Percentiles rank a stretch among this genome's conserved stretches.
These are phyloP conservation scores for Pseudorhombus dupliciocellatus DNA, from an alignment of 2,113 vertebrate genomes.

Conservation along the genomic window DNA sequence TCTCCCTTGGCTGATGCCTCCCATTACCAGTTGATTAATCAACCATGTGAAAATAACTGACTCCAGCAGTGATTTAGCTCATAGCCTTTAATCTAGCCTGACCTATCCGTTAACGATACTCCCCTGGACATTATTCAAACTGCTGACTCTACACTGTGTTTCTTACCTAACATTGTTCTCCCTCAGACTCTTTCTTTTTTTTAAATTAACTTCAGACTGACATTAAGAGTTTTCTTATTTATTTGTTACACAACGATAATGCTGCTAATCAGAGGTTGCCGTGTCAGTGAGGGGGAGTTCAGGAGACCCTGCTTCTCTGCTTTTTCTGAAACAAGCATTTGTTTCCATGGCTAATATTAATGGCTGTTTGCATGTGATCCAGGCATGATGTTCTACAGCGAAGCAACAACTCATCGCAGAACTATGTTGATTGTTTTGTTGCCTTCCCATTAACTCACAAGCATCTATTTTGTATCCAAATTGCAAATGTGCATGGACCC, in stretches of 20 bases:
- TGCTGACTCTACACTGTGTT: conserved; percentile 7
- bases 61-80: conserved; percentile 28
- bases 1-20: conserved; percentile 35
- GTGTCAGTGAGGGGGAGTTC: conserved; percentile 35
- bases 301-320: conserved; percentile 31
- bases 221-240: conserved; percentile 1
- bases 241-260: background rate
- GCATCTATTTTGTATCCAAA: conserved; percentile 57
- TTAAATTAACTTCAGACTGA: conserved; percentile 13
- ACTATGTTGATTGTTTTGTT: conserved; percentile 53
- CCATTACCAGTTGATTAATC: conserved; percentile 54
- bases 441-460: conserved; percentile 61
- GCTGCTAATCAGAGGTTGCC: conserved; percentile 1
- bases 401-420: conserved; percentile 57
- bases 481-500: conserved; percentile 74
- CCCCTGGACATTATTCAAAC: conserved; percentile 3
- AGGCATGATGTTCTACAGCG: conserved; percentile 65
- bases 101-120: conserved; percentile 26
- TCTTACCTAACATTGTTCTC: conserved; percentile 13
- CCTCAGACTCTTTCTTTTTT: background rate
- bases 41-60: conserved; percentile 24
- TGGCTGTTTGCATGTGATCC: conserved; percentile 56
- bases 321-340: conserved; percentile 43
- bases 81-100: conserved; percentile 23
- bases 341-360: conserved; percentile 49